phyloP scores from a whole-genome alignment of 2,797 vertebrate genomes.

The Typhlichthys subterraneus region DNA sequence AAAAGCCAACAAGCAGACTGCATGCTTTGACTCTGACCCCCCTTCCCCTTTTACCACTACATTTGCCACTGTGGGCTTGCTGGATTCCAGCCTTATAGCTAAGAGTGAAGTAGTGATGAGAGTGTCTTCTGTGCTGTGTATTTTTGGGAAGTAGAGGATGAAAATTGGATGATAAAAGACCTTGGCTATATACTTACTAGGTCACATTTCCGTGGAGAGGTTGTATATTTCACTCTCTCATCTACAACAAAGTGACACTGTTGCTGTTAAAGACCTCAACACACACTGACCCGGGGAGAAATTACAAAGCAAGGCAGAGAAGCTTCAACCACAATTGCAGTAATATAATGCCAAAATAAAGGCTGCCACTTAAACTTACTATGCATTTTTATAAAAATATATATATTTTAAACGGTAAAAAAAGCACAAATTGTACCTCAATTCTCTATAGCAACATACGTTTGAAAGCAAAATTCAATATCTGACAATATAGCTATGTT shows the following conservation, averaged over 20 bases:
- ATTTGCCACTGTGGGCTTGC: no score
- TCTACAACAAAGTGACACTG: conserved; percentile 96
- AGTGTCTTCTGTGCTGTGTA: conserved; percentile 41
- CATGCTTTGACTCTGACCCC: no score
- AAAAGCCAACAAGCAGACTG: no score
- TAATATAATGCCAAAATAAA: conserved; percentile 14
- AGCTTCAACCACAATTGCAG: conserved; percentile 53
- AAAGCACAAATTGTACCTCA: no score
- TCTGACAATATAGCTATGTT: no score
- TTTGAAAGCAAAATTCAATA: no score
- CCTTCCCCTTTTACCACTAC: no score
- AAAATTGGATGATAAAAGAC: conserved; percentile 79
- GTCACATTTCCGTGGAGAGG: conserved; percentile 89
- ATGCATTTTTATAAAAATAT: no score
- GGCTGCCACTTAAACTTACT: conserved; percentile 10
- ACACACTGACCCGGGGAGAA: conserved; percentile 72
- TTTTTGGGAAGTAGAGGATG: conserved; percentile 61
- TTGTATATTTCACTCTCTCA: conserved; percentile 87
- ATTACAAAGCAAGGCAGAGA: conserved; percentile 62
- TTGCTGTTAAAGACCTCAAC: conserved; percentile 84
- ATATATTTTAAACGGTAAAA: no score
- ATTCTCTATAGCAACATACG: no score
- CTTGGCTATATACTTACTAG: conserved; percentile 92
- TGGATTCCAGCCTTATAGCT: conserved; percentile 8
- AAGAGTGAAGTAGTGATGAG: conserved; percentile 30